Percentiles rank a stretch among this genome's conserved stretches.
Evolutionary conservation across 2,113 vertebrate genomes (phyloP).

Genomic region (Lathamus discolor): DNA sequence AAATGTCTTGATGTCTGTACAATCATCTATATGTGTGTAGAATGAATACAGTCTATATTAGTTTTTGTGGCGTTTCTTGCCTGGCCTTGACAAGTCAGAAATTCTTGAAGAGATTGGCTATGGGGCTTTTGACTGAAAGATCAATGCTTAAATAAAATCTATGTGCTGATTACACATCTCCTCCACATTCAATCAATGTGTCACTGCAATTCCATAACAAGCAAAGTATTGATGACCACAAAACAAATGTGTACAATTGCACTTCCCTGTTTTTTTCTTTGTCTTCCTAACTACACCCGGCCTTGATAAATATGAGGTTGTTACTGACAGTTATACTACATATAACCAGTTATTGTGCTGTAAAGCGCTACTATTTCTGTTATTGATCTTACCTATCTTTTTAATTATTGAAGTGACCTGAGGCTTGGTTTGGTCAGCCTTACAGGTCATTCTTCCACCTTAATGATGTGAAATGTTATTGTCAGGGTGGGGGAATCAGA

Average conservation of each 20-base stretch:
- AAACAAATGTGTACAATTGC: slow-evolving; percentile 23
- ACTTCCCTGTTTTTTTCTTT: not conserved
- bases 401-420: slow-evolving; percentile 62
- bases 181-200: slow-evolving; percentile 21
- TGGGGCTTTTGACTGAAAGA: not conserved
- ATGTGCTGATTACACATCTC: slow-evolving; percentile 23
- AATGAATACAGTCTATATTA: fast-evolving
- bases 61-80: not conserved
- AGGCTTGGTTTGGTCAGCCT: slow-evolving; percentile 50
- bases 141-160: slow-evolving; percentile 54
- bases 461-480: slow-evolving; percentile 59
- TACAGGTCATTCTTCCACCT: slow-evolving; percentile 23
- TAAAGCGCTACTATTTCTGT: slow-evolving; percentile 7
- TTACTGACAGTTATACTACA: not conserved
- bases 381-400: slow-evolving; percentile 62
- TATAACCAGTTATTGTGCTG: slow-evolving; percentile 13
- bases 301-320: slow-evolving; percentile 40
- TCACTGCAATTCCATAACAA: slow-evolving; percentile 41
- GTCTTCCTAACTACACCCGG: not conserved
- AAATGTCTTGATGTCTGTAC: not conserved
- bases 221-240: slow-evolving; percentile 35
- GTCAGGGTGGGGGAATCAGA: not conserved
- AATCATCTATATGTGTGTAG: not conserved
- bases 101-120: not conserved
- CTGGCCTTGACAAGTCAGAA: not conserved